phyloP scores from a whole-genome alignment of 2,888 invertebrate genomes.

The Helobdella robusta region DNA sequence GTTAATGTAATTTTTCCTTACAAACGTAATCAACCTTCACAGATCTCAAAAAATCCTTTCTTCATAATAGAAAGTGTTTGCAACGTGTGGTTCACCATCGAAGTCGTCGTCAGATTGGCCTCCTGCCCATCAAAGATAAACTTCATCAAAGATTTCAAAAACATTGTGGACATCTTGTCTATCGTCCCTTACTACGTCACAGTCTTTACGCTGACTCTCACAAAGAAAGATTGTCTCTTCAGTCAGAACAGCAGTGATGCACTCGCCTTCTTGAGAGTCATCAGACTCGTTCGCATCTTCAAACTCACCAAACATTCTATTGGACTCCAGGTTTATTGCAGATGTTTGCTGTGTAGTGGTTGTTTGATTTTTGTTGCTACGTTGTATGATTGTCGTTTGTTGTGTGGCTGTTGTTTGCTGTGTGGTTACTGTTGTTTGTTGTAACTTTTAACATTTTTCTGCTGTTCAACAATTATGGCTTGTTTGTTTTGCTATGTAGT shows the following conservation, averaged over 20 bases:
- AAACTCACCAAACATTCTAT: constrained; percentile 44
- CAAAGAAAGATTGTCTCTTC: constrained; percentile 32
- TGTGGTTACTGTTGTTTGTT: too few species aligned
- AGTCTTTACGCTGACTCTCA: constrained; percentile 36
- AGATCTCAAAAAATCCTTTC: constrained; percentile 39
- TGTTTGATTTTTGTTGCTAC: too few species aligned
- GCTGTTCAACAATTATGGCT: too few species aligned
- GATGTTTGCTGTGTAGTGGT: too few species aligned
- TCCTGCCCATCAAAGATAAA: constrained; percentile 38
- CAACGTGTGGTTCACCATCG: constrained; percentile 46
- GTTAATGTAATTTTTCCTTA: background rate
- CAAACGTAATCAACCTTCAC: constrained; percentile 11
- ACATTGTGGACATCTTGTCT: constrained; percentile 44
- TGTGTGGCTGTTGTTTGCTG: too few species aligned
- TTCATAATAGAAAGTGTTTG: constrained; percentile 45
- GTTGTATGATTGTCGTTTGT: too few species aligned
- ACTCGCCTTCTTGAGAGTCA: constrained; percentile 38
- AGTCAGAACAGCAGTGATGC: constrained; percentile 36
- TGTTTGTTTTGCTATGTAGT: too few species aligned
- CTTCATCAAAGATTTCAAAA: constrained; percentile 40
- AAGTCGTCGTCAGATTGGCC: constrained; percentile 39
- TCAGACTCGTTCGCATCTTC: constrained; percentile 42
- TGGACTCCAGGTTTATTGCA: constrained; percentile 37
- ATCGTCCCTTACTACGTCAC: constrained; percentile 44
- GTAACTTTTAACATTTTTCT: too few species aligned